phyloP scores from a whole-genome alignment of 2,888 invertebrate genomes.

The Notodonta ziczac region DNA sequence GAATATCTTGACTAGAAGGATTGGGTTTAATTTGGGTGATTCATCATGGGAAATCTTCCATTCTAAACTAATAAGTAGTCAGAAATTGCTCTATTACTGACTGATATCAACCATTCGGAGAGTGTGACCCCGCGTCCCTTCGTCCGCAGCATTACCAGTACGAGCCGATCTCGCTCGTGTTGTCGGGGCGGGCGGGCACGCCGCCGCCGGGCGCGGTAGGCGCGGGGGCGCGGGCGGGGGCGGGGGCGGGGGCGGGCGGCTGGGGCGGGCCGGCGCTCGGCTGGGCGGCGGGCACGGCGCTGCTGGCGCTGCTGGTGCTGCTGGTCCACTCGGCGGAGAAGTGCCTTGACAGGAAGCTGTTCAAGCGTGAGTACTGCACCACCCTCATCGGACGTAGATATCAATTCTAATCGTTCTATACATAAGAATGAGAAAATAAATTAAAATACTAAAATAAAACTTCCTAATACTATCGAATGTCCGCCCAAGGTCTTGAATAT shows the following conservation, averaged over 20 bases:
- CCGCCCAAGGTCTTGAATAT: too few species aligned
- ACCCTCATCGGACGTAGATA: not conserved
- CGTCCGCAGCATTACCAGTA: conserved; percentile 16
- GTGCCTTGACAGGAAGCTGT: conserved; percentile 50
- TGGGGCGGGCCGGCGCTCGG: conserved; percentile 44
- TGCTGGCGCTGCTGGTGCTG: conserved; percentile 56
- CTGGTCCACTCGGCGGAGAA: conserved; percentile 57
- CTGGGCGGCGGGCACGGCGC: conserved; percentile 57
- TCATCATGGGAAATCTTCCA: too few species aligned
- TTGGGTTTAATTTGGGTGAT: too few species aligned
- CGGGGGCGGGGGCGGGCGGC: conserved; percentile 16
- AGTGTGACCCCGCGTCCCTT: too few species aligned
- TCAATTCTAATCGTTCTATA: too few species aligned
- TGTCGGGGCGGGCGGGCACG: conserved; percentile 8
- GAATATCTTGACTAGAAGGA: too few species aligned
- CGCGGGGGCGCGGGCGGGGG: conserved; percentile 11
- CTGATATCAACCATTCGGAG: too few species aligned
- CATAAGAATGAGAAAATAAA: too few species aligned
- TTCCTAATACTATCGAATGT: too few species aligned
- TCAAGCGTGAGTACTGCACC: conserved; percentile 44
- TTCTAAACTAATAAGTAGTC: too few species aligned
- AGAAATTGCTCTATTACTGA: too few species aligned
- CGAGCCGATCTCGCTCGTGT: conserved; percentile 28
- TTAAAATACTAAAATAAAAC: too few species aligned
- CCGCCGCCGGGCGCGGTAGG: not conserved